A percentile compares a stretch with the other conserved stretches of the same genome.
phyloP scores from a whole-genome alignment of 1,140 invertebrate species.

The Mylabris phalerata region DNA sequence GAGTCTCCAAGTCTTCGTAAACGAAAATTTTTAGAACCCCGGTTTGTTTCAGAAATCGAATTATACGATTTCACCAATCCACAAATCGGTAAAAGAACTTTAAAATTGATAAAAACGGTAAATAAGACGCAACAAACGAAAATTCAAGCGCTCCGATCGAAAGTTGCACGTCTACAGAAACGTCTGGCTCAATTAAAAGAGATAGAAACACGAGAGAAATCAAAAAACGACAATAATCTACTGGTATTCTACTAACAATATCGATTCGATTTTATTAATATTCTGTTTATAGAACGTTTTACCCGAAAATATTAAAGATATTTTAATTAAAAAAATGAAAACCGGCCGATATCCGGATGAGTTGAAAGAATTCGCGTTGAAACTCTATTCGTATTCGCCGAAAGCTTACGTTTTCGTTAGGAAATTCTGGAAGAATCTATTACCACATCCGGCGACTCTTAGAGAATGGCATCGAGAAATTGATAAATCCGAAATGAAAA shows the following conservation, averaged over 20 bases:
- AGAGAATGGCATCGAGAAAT: slow-evolving; percentile 38
- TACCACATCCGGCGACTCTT: slow-evolving; percentile 41
- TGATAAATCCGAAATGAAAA: slow-evolving; percentile 20
- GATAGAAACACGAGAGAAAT: too few relatives aligned
- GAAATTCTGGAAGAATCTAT: slow-evolving; percentile 33
- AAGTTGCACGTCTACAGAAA: too few relatives aligned
- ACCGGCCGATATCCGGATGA: slow-evolving; percentile 9
- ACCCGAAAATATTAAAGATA: background rate
- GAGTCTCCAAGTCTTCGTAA: too few relatives aligned
- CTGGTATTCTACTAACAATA: too few relatives aligned
- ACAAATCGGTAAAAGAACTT: background rate
- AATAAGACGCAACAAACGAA: background rate
- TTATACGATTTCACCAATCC: background rate
- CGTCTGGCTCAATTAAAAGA: too few relatives aligned
- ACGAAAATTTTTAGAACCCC: too few relatives aligned
- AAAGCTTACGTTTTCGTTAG: slow-evolving; percentile 41
- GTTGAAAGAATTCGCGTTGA: slow-evolving; percentile 32
- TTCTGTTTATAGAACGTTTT: background rate
- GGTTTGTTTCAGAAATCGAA: background rate
- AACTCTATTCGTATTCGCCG: slow-evolving; percentile 28
- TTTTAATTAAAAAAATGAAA: background rate
- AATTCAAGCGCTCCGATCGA: too few relatives aligned
- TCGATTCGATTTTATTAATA: background rate
- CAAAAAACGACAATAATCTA: too few relatives aligned
- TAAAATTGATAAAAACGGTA: background rate